Evolutionary conservation across 1,140 invertebrate species (phyloP), one percentile per base, ranked within the genome.

Genomic region (Coptotermes formosanus): DNA sequence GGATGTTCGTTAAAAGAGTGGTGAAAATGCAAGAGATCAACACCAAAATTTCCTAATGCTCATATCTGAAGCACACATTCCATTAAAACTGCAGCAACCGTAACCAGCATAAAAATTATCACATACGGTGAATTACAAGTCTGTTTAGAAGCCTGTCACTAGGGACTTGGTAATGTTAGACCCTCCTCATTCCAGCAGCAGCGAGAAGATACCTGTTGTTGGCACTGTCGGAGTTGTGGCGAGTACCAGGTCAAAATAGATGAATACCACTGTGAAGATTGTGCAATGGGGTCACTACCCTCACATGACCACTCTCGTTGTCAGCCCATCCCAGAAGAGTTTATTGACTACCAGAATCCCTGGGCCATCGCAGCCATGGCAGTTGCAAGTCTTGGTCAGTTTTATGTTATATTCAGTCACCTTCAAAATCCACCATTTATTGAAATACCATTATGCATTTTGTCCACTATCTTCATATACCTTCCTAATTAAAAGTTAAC

Each of bases 221-320:
- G 94, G 91, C 89, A 91, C 4, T 96, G 95, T 87, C 92, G 92
- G 43, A 90, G 92, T 85, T 96, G 95, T 89, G 92, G 94, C 9
- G 88, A 89, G 1, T 94, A 92, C 88, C 93, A 95, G 89, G 94
- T 92, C 88, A 91, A 94, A 30, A 88, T 91, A 25, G 92, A 94
- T 88, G 93, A 94, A 59, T 93, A 92, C 83, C 92, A 92, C 7
- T 96, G 95, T 88, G 91, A 92, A 21, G 92, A 94, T 64, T 96
- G 95, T 88, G 88, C 89, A 0, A 83, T 86, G 81, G 94, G 93
- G 0, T 91, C 90, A 0, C 64, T 90, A n/a, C 92, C 92, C 86
- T 90, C 3, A 88, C 8, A 69, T 7, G 82, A 91, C 89, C 83
- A 91, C 89, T 88, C 89, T 87, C 0, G 81, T 59, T 95, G 94